A percentile compares a stretch with the other conserved stretches of the same genome.
These are phyloP conservation scores for Nephrotoma guestfalica DNA, from an alignment of 2,888 invertebrate genomes.

Conservation along the genomic window DNA sequence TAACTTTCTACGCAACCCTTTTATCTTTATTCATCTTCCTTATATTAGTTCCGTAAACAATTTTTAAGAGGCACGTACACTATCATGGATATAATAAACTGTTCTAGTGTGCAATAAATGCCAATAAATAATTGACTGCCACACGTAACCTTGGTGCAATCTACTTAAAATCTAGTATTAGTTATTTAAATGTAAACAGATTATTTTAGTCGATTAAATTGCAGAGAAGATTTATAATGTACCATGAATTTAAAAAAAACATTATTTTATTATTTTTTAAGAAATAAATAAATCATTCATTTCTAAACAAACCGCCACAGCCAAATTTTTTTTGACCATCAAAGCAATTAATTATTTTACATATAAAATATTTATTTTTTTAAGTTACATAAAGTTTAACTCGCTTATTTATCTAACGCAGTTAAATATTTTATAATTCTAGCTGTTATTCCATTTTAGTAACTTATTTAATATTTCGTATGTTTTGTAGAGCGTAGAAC, in stretches of 20 bases:
- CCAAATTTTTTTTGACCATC: not conserved
- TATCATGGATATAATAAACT: too few relatives aligned
- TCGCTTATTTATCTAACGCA: not conserved
- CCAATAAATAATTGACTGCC: too few relatives aligned
- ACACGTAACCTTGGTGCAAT: not conserved
- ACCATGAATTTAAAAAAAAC: not conserved
- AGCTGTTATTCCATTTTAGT: not conserved
- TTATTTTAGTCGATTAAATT: not conserved
- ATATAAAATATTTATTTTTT: not conserved
- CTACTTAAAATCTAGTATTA: not conserved
- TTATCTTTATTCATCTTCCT: too few relatives aligned
- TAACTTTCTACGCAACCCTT: too few relatives aligned
- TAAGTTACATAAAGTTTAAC: not conserved
- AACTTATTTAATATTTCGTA: not conserved
- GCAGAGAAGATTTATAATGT: not conserved
- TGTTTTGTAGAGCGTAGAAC: not conserved
- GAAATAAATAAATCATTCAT: not conserved
- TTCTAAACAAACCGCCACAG: not conserved
- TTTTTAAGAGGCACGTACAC: too few relatives aligned
- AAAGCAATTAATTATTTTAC: not conserved
- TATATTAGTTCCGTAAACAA: too few relatives aligned
- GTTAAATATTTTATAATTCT: not conserved
- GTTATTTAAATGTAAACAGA: too few relatives aligned
- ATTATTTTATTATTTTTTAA: not conserved
- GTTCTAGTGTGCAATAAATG: too few relatives aligned